A percentile compares a stretch with the other conserved stretches of the same genome.
Conservation (phyloP, 1,140 invertebrate species). For the Neotoxoptera formosana region DNA sequence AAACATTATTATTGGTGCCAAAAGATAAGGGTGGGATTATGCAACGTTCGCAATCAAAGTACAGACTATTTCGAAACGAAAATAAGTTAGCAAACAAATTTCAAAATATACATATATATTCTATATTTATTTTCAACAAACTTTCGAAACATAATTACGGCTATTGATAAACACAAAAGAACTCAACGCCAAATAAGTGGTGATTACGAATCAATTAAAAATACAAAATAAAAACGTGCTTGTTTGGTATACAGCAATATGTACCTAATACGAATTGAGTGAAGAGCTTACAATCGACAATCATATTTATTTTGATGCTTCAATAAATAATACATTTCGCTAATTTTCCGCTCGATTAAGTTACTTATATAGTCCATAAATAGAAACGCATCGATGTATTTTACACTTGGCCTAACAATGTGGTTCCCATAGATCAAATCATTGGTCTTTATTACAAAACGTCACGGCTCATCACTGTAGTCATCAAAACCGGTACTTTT, state of each 20-base stretch:
- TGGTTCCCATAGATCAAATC: neutral
- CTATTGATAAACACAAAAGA: neutral
- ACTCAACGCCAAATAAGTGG: neutral
- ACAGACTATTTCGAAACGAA: neutral
- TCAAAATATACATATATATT: neutral
- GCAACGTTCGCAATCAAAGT: neutral
- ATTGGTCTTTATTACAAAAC: neutral
- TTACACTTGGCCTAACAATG: neutral
- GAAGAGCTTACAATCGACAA: neutral
- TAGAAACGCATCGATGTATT: neutral
- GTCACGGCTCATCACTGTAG: neutral
- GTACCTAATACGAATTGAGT: neutral
- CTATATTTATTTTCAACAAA: neutral
- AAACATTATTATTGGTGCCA: neutral
- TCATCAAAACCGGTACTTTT: neutral
- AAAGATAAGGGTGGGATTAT: conserved; percentile 14
- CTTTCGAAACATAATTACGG: neutral
- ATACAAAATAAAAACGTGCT: neutral
- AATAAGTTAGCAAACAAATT: neutral
- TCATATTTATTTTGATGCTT: neutral
- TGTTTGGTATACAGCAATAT: neutral
- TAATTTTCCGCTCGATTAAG: conserved; percentile 12
- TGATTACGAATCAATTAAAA: neutral
- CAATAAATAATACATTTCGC: neutral
- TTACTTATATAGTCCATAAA: neutral